phyloP scores from a whole-genome alignment of 2,113 vertebrate species.

The Pelodiscus sinensis region DNA sequence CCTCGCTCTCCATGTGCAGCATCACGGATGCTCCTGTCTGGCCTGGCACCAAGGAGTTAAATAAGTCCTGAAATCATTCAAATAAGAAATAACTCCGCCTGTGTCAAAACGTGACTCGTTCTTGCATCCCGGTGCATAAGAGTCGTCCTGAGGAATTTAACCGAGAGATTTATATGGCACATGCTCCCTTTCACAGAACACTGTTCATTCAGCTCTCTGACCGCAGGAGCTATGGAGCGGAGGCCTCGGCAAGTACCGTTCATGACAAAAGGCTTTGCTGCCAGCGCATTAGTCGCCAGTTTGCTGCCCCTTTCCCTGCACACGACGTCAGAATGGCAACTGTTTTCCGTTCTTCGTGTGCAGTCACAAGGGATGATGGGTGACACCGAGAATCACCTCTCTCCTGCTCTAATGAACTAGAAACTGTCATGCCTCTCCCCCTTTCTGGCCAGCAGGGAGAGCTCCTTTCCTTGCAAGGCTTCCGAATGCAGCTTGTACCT shows the following conservation, averaged over 20 bases:
- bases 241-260: background rate
- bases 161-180: background rate
- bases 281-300: background rate
- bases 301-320: background rate
- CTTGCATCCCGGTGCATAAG: background rate
- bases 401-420: background rate
- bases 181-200: background rate
- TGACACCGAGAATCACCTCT: background rate
- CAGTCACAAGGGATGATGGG: background rate
- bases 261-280: background rate
- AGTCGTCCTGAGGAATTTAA: background rate
- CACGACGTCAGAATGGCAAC: background rate
- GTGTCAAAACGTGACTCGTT: background rate
- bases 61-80: background rate
- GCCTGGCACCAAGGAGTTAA: background rate
- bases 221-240: background rate
- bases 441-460: conserved; percentile 22
- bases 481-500: background rate
- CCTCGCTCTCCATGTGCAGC: background rate
- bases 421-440: background rate
- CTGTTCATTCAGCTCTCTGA: background rate
- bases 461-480: background rate
- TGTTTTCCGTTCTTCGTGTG: background rate
- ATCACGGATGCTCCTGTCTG: accelerated
- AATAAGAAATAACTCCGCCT: background rate